Percentiles rank a stretch among this genome's conserved stretches.
phyloP scores from a whole-genome alignment of 2,888 invertebrate species.

The Listrodromus nycthemerus region DNA sequence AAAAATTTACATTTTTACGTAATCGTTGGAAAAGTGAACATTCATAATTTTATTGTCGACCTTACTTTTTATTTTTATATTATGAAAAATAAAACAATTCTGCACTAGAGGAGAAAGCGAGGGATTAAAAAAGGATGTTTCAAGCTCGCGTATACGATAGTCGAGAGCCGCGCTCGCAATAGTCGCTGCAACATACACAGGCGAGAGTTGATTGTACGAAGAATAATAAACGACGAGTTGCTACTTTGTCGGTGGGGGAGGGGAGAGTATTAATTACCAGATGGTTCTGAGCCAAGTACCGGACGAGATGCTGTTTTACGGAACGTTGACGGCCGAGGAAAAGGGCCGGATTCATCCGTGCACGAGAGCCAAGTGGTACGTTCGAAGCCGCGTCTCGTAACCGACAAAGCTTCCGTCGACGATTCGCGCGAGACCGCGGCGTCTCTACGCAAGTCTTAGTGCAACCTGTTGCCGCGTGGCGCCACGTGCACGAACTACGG shows the following conservation, averaged over 20 bases:
- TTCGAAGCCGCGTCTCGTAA: conserved; percentile 39
- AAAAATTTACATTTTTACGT: not conserved
- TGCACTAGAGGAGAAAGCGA: not conserved
- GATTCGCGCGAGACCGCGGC: not conserved
- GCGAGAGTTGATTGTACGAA: not conserved
- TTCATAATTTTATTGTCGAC: not conserved
- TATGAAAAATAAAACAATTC: not conserved
- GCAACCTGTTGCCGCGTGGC: conserved; percentile 21
- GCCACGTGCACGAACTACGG: not conserved
- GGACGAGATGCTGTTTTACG: conserved; percentile 77
- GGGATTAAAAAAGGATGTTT: not conserved
- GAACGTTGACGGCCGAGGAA: conserved; percentile 80
- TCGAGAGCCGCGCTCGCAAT: not conserved
- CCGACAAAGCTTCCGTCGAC: not conserved
- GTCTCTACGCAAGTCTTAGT: conserved; percentile 15
- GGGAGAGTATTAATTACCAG: conserved; percentile 37
- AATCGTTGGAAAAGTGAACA: not conserved
- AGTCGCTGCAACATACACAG: not conserved
- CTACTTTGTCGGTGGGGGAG: not conserved
- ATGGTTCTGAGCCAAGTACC: conserved; percentile 75
- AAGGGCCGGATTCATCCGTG: conserved; percentile 81
- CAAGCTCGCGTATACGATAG: not conserved
- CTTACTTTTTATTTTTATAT: too few species aligned
- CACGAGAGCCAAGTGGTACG: conserved; percentile 81
- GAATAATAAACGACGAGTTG: conserved; percentile 8